Conservation (phyloP, 2,888 invertebrate genomes). For the Celastrina argiolus region DNA sequence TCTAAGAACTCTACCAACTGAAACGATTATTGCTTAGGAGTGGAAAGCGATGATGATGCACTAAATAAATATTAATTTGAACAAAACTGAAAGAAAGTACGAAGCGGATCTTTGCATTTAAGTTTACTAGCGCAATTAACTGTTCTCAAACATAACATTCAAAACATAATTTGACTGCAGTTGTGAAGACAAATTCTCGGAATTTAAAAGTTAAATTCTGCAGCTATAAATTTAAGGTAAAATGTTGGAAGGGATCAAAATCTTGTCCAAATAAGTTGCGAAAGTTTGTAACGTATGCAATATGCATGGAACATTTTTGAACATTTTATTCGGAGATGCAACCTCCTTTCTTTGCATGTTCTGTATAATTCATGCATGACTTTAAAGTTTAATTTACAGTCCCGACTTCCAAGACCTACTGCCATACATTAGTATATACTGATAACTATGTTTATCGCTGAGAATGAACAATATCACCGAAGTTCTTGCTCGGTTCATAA, state of each 20-base stretch:
- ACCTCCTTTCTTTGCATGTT: not conserved
- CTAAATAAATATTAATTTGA: not conserved
- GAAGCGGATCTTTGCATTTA: not conserved
- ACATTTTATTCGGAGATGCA: not conserved
- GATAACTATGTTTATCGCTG: too few species aligned
- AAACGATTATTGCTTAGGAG: too few species aligned
- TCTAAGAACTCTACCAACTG: too few species aligned
- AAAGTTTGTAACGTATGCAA: constrained; percentile 2
- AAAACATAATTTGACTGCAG: not conserved
- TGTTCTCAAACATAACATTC: not conserved
- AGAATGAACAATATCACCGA: too few species aligned
- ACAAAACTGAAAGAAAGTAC: not conserved
- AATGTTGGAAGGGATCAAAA: constrained; percentile 6
- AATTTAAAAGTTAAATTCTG: not conserved
- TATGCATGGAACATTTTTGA: constrained; percentile 2
- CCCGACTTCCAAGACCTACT: too few species aligned
- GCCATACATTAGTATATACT: too few species aligned
- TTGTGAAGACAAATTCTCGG: not conserved
- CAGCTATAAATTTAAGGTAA: not conserved
- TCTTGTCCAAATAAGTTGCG: constrained; percentile 1
- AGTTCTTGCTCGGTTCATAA: too few species aligned
- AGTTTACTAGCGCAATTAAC: not conserved
- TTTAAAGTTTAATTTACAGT: not conserved
- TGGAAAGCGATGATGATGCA: not conserved
- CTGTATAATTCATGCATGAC: not conserved